Evolutionary conservation across 1,140 invertebrate species (phyloP).

Genomic region (Cydia amplana): DNA sequence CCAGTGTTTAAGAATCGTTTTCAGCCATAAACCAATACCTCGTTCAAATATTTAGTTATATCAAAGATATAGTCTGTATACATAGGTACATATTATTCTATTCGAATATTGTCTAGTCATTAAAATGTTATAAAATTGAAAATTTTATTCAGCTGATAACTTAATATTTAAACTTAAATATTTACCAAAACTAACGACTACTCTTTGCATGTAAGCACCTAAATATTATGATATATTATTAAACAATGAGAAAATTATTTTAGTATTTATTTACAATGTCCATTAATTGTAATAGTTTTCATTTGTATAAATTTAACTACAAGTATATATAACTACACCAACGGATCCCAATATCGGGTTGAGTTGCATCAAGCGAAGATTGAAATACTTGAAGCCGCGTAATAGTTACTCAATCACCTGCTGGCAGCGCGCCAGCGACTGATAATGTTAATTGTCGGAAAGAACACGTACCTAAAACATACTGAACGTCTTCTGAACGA

Average conservation of each 20-base stretch:
- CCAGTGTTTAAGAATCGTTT: too few relatives aligned
- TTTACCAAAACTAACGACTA: too few relatives aligned
- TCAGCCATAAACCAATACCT: too few relatives aligned
- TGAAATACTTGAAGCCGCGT: constrained; percentile 25
- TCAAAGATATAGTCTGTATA: neutral
- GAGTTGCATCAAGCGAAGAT: constrained; percentile 19
- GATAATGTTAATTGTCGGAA: constrained; percentile 23
- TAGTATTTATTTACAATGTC: neutral
- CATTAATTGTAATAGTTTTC: neutral
- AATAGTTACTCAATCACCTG: constrained; percentile 32
- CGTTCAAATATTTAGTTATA: neutral
- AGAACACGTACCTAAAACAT: constrained; percentile 14
- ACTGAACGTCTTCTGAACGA: constrained; percentile 2
- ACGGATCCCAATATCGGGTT: neutral
- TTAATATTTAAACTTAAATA: neutral
- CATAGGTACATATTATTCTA: neutral
- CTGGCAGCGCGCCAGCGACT: constrained; percentile 13
- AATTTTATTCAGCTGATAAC: neutral
- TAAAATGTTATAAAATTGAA: neutral
- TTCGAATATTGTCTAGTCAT: neutral
- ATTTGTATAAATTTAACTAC: neutral
- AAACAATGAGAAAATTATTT: neutral
- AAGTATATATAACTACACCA: too few relatives aligned
- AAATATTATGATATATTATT: neutral
- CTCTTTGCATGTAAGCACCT: neutral